These are phyloP conservation scores for Caenorhabditis sp. DNA, from an alignment of 2,888 invertebrate species.

Conservation along the genomic window DNA sequence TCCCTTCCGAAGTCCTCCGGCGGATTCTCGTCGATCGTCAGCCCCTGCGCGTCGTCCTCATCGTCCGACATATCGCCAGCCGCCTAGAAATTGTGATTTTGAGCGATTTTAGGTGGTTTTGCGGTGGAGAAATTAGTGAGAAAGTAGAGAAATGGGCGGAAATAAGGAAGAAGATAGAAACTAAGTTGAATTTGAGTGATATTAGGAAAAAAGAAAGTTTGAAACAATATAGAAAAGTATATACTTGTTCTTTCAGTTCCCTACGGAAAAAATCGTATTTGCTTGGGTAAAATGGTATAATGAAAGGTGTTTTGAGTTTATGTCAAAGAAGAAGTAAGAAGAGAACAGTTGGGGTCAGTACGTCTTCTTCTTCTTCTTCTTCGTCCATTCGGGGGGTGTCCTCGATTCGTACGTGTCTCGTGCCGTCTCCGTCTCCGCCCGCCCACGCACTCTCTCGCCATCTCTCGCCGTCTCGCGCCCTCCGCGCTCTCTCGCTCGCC, in stretches of 20 bases:
- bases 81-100: neutral
- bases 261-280: no score
- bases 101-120: no score
- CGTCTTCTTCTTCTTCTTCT: neutral
- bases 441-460: neutral
- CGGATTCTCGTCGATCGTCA: slow-evolving; percentile 45
- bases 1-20: neutral
- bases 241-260: no score
- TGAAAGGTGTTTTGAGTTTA: no score
- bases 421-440: slow-evolving; percentile 30
- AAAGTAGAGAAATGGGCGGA: no score
- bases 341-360: no score
- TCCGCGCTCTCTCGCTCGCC: slow-evolving; percentile 2
- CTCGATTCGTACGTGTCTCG: slow-evolving; percentile 49
- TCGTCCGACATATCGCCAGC: slow-evolving; percentile 47
- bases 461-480: neutral
- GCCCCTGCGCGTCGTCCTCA: slow-evolving; percentile 43
- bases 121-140: neutral
- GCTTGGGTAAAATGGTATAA: no score
- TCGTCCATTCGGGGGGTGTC: slow-evolving; percentile 4
- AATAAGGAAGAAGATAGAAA: no score
- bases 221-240: no score
- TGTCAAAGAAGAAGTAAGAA: no score
- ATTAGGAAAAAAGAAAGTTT: no score
- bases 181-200: no score